These are phyloP conservation scores for Panthera uncia DNA, from an alignment of 2,113 vertebrate species.

Conservation along the genomic window DNA sequence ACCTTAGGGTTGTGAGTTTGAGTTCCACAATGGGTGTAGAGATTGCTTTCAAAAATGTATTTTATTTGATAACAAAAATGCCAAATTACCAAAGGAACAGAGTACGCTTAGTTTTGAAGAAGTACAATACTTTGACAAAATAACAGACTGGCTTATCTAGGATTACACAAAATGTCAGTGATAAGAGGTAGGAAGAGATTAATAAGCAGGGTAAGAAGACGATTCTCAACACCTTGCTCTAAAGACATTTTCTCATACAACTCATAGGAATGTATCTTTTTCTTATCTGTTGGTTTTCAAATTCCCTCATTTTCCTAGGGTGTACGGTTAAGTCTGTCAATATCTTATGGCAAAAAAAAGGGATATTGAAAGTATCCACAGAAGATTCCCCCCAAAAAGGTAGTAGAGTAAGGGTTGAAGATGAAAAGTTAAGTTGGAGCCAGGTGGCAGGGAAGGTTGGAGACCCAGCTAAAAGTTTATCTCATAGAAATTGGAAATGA, in stretches of 20 bases:
- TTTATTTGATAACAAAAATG: conserved; percentile 32
- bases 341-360: background rate
- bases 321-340: background rate
- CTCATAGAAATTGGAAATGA: background rate
- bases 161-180: conserved; percentile 3
- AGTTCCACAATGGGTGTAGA: background rate
- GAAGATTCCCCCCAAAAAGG: background rate
- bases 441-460: background rate
- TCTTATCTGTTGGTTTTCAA: conserved; percentile 46
- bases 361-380: background rate
- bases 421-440: background rate
- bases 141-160: background rate
- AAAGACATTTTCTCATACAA: conserved; percentile 27
- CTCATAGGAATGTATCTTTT: conserved; percentile 10
- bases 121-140: background rate
- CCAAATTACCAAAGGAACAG: conserved; percentile 39
- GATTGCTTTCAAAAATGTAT: background rate
- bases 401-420: background rate
- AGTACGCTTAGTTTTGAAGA: conserved; percentile 31
- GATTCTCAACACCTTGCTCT: conserved; percentile 18
- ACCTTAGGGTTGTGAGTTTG: background rate
- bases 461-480: background rate
- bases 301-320: conserved; percentile 1
- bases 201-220: conserved; percentile 2
- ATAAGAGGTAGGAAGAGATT: background rate